Conservation (phyloP, 2,113 vertebrate species). For the Callocephalon fimbriatum region DNA sequence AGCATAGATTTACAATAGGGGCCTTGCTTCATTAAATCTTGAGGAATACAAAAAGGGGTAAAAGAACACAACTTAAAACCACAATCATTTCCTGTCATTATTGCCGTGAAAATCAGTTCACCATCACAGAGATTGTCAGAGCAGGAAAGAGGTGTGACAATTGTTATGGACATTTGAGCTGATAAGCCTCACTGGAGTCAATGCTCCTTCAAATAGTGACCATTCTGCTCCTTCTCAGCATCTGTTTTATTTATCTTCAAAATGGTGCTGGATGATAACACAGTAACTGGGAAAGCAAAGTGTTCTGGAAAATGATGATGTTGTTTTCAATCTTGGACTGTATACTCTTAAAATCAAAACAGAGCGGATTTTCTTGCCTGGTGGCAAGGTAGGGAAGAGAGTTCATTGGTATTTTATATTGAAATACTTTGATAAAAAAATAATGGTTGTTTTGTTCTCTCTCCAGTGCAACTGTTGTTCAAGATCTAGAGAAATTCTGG, state of each 20-base stretch:
- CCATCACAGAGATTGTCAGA: background rate
- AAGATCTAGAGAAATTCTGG: conserved; percentile 65
- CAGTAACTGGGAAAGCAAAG: background rate
- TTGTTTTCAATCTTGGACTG: background rate
- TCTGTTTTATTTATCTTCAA: background rate
- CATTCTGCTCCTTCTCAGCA: background rate
- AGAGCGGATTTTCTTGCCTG: background rate
- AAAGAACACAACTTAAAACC: background rate
- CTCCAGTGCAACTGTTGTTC: conserved; percentile 66
- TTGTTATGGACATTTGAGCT: background rate
- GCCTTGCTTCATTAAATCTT: background rate
- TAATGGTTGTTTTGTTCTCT: background rate
- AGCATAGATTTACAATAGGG: background rate
- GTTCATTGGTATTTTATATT: background rate
- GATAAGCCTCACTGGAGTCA: background rate
- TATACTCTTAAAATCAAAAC: background rate
- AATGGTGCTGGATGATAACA: background rate
- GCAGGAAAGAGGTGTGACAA: background rate
- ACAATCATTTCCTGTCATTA: rapidly evolving
- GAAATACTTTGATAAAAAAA: background rate
- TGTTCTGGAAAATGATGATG: background rate
- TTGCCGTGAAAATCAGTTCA: background rate
- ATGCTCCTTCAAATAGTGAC: background rate
- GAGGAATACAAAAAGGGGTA: background rate
- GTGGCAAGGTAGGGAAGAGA: background rate